Conservation (phyloP, 1,140 invertebrate species). For the Eupeodes corollae region DNA sequence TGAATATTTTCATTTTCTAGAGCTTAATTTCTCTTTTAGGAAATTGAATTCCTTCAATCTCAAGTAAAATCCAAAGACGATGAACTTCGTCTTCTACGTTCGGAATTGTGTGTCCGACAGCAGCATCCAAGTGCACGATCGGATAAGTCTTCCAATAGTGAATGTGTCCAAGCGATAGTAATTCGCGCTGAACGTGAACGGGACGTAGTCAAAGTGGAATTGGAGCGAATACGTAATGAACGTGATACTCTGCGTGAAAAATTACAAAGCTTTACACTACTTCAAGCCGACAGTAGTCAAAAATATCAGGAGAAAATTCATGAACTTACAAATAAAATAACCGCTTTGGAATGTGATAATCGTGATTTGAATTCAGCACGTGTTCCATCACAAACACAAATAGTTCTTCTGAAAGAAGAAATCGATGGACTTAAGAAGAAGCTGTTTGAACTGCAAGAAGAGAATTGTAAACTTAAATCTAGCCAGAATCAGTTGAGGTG, state of each 20-base stretch:
- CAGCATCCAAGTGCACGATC: constrained; percentile 6
- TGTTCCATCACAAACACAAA: constrained; percentile 21
- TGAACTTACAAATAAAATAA: constrained; percentile 16
- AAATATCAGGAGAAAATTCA: constrained; percentile 17
- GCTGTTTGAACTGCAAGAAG: constrained; percentile 10
- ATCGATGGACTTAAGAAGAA: constrained; percentile 16
- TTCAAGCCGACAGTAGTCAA: constrained; percentile 23
- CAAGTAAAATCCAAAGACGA: constrained; percentile 36
- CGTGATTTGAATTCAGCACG: constrained; percentile 22
- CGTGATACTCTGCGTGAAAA: constrained; percentile 26
- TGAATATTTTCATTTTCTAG: too few relatives aligned
- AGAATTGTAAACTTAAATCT: constrained; percentile 13
- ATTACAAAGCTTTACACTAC: constrained; percentile 16
- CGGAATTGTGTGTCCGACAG: constrained; percentile 15
- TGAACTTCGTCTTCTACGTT: constrained; percentile 18
- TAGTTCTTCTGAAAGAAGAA: constrained; percentile 24
- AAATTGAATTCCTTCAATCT: constrained; percentile 24
- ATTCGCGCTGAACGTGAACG: constrained; percentile 24
- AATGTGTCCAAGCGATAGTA: constrained; percentile 30
- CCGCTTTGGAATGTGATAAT: constrained; percentile 24
- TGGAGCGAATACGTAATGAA: constrained; percentile 29
- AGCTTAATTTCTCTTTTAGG: too few relatives aligned
- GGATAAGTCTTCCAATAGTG: constrained; percentile 7
- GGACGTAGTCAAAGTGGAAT: constrained; percentile 24
- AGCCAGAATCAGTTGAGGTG: constrained; percentile 26